Percentiles rank a stretch among this genome's conserved stretches.
Evolutionary conservation across 2,113 vertebrate genomes (phyloP).

Genomic region (Trinectes maculatus): DNA sequence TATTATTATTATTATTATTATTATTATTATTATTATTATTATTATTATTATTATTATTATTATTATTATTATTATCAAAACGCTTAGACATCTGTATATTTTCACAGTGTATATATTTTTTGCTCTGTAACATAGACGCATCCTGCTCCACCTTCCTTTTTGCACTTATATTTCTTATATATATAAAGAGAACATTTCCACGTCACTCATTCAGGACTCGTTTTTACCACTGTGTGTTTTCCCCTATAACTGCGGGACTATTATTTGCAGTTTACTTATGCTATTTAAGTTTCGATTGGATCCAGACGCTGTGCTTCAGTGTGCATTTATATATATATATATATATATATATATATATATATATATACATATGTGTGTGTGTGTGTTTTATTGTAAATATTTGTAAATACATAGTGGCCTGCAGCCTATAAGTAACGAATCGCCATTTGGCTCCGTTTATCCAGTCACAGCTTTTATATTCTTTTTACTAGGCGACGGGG

Average conservation of each 20-base stretch:
- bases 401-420: neutral
- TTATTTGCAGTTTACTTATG: slow-evolving; percentile 24
- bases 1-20: slow-evolving; percentile 47
- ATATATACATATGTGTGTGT: neutral
- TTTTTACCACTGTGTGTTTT: neutral
- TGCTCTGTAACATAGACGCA: slow-evolving; percentile 9
- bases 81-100: neutral
- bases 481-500: neutral
- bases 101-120: neutral
- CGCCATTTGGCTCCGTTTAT: slow-evolving; percentile 3
- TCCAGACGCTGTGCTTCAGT: neutral
- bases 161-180: slow-evolving; percentile 52
- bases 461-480: neutral
- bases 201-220: neutral
- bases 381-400: neutral
- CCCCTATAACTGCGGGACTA: no score
- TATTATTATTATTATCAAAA: slow-evolving; percentile 6
- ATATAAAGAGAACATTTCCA: neutral
- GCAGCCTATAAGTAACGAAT: slow-evolving; percentile 36
- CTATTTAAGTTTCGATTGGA: slow-evolving; percentile 2
- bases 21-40: slow-evolving; percentile 42
- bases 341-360: slow-evolving; percentile 5
- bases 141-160: slow-evolving; percentile 10
- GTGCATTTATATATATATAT: slow-evolving; percentile 14
- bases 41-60: slow-evolving; percentile 14